phyloP scores from a whole-genome alignment of 2,888 invertebrate genomes.

The Loripinus fragilis region DNA sequence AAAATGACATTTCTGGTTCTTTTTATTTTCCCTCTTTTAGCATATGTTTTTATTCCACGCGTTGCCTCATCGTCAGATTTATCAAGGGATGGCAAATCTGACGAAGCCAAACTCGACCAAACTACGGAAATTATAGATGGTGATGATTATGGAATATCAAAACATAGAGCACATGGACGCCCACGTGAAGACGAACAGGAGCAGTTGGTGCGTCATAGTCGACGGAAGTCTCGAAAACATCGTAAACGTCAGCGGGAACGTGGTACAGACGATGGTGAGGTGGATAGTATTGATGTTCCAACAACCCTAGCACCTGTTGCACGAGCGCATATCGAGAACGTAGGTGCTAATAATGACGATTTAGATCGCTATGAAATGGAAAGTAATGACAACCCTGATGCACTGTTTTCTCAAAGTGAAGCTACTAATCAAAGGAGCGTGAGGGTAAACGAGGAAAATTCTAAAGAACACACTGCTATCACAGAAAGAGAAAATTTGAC shows the following conservation, averaged over 20 bases:
- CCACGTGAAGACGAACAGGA: background rate
- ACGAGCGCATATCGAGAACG: too few relatives aligned
- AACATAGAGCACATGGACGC: background rate
- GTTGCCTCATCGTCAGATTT: background rate
- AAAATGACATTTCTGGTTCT: slow-evolving; percentile 28
- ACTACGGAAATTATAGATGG: background rate
- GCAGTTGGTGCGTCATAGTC: background rate
- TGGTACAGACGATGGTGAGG: background rate
- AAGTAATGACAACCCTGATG: too few relatives aligned
- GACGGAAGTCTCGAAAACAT: background rate
- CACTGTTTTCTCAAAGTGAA: too few relatives aligned
- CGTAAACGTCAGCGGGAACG: background rate
- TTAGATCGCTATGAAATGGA: too few relatives aligned
- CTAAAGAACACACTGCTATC: too few relatives aligned
- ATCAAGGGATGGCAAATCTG: background rate
- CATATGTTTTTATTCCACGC: slow-evolving; percentile 24
- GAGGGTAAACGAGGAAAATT: too few relatives aligned
- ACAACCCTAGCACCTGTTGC: too few relatives aligned
- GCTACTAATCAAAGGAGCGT: too few relatives aligned
- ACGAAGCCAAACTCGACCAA: background rate
- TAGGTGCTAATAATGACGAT: too few relatives aligned
- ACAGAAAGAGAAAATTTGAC: too few relatives aligned
- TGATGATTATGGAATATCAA: background rate
- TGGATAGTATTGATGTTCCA: background rate
- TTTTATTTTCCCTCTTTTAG: slow-evolving; percentile 25